Base-by-base conservation (phyloP, 2,797 vertebrate genomes). In the Alectoris magna region DNA sequence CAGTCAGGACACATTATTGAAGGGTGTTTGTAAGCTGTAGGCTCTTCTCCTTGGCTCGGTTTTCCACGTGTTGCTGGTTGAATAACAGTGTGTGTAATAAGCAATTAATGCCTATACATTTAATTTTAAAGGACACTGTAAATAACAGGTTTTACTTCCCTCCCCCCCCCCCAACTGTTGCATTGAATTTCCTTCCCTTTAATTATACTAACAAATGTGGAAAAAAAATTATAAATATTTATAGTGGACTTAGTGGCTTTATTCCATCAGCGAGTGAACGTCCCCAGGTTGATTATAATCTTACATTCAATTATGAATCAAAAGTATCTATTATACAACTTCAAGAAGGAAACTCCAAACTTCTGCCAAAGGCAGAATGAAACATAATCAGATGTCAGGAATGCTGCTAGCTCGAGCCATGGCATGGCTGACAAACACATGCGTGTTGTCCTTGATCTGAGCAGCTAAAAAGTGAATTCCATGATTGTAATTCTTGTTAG, bases 161-260 rank as follows among this genome's bases (percentile, higher is more conserved):
- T 96, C 87, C 93, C 77, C 96, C 83, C 95, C 34, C 34, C 95
- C 91, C 94, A 96, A 96, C 94, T 96, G 93, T 96, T 96, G 95
- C 91, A 71, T 90, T 94, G 95, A 94, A 96, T 96, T 95, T 95
- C 90, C 26, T 92, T 95, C 88, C 92, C 91, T 93, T 94, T 95
- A 96, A 95, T 96, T 96, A 94, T 91, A 88, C 91, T 96, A 94
- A 96, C 94, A 95, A 95, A 96, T 94, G 92, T 90, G 93, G 84
- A 64, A 84, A 66, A 84, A 66, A 96, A 91, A 92, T 70, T 43
- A 95, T 96, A 95, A 95, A 96, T 95, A 96, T 96, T 95, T 96
- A 96, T 94, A 88, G 76, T 94, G 89, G 85, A 89, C 90, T 87
- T 74, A 18, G 74, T 84, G 87, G 87, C 94, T 96, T 91, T 93